Conservation (phyloP, 2,888 invertebrate genomes). For the Philonicus albiceps region DNA sequence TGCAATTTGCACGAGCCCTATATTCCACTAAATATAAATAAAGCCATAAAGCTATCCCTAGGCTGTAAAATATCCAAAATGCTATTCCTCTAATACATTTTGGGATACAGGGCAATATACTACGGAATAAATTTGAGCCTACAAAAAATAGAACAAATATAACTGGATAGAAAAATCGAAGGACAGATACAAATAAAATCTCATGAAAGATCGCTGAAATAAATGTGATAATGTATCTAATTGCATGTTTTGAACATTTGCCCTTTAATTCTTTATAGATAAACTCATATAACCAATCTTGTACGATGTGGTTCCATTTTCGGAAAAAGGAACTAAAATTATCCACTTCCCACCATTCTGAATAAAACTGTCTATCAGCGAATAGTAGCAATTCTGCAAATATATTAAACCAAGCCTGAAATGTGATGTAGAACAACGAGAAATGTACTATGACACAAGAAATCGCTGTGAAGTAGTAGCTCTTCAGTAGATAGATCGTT, state of each 20-base stretch:
- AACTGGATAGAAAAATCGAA: constrained; percentile 87
- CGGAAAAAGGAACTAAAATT: constrained; percentile 79
- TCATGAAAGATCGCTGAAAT: constrained; percentile 87
- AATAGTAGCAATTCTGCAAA: constrained; percentile 86
- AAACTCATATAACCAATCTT: constrained; percentile 88
- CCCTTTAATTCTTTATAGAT: constrained; percentile 76
- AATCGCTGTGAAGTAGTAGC: constrained; percentile 73
- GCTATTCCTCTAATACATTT: neutral
- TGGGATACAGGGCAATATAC: neutral
- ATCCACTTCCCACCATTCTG: constrained; percentile 89
- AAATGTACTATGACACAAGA: constrained; percentile 74
- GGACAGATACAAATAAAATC: constrained; percentile 75
- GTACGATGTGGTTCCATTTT: constrained; percentile 90
- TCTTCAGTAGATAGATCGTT: constrained; percentile 64
- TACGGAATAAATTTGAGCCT: neutral
- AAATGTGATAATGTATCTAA: constrained; percentile 72
- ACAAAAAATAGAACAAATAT: constrained; percentile 68
- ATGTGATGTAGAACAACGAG: constrained; percentile 79
- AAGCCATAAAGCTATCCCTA: neutral
- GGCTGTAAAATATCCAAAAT: neutral
- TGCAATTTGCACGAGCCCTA: neutral
- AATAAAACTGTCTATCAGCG: constrained; percentile 80
- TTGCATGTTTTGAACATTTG: constrained; percentile 72
- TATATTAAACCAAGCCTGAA: constrained; percentile 90
- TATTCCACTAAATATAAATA: neutral